phyloP scores from a whole-genome alignment of 2,888 invertebrate genomes.

The Tortrix viridana region DNA sequence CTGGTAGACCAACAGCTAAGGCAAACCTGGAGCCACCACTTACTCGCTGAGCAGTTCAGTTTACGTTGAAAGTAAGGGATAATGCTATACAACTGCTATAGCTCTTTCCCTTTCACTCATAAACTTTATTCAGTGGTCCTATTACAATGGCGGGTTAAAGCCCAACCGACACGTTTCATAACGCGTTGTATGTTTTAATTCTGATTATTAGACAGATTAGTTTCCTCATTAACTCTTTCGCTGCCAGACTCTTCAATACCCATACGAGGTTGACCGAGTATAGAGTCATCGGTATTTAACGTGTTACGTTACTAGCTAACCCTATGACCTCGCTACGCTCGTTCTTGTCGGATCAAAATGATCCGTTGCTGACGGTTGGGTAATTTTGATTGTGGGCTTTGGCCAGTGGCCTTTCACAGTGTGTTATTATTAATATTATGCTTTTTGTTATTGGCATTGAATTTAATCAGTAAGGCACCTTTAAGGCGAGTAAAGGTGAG shows the following conservation, averaged over 20 bases:
- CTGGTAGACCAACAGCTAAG: no score
- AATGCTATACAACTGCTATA: no score
- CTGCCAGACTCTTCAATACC: no score
- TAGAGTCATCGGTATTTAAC: no score
- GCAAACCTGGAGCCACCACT: no score
- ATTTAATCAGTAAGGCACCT: not conserved
- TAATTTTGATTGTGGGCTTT: constrained; percentile 38
- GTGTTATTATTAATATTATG: constrained; percentile 6
- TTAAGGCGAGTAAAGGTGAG: not conserved
- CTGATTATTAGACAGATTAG: constrained; percentile 34
- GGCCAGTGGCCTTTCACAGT: constrained; percentile 34
- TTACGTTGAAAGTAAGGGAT: no score
- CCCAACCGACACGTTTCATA: constrained; percentile 1
- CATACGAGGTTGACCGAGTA: no score
- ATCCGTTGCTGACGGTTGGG: constrained; percentile 37
- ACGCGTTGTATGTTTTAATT: constrained; percentile 8
- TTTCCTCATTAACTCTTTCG: constrained; percentile 31
- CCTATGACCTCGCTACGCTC: constrained; percentile 26
- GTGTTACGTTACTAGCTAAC: constrained; percentile 7
- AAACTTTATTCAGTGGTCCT: no score
- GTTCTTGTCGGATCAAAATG: constrained; percentile 37
- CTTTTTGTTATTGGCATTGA: constrained; percentile 23
- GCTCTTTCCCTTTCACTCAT: no score
- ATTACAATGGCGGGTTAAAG: not conserved
- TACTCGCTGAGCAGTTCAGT: no score